Base-by-base conservation (phyloP, 2,888 invertebrate species). In the Hypsopygia costalis region DNA sequence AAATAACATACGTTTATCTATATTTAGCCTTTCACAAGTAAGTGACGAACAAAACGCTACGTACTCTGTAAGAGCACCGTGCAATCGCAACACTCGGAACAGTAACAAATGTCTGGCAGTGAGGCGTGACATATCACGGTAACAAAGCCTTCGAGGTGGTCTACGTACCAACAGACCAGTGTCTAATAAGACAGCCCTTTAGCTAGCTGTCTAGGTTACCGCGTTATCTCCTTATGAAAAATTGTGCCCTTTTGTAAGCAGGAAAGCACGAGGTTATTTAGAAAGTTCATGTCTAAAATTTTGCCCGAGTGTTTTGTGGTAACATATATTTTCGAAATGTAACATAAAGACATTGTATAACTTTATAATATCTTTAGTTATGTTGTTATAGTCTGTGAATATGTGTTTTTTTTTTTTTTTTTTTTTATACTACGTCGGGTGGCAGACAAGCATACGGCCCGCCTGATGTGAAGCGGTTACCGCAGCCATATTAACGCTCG, bases 211-310 rank as follows among this genome's bases (percentile, higher is more conserved):
- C 83, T 59, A 50, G 49, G 40, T 52, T 54, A 43, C 62, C 77
- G 81, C 81, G 69, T 80, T 86, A 87, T 86, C 85, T 66, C 56
- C 33, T 33, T 44, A 64, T 86, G 86, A 86, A 81, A 82, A 86
- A 87, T 87, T 57, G 76, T 72, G 55, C 59, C 74, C 75, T 82
- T n/a, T 86, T 87, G 77, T 81, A 49, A 50, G 43, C 55, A 58
- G 58, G 62, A 63, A 61, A 55, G 61, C 58, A 36, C 22, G 42
- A 35, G 39, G 33, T 34, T 27, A 27, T 30, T 22, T 38, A 38
- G 39, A 45, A 41, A 40, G 38, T 12, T 11, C 29, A 25, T 28
- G 41, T 43, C 48, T 38, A 43, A 48, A 45, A 40, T 43, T 41
- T 25, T 25, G n/a, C 25, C n/a, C n/a, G n/a, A n/a, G n/a, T 16